phyloP scores from a whole-genome alignment of 2,113 vertebrate genomes.

The Dromaius novaehollandiae region DNA sequence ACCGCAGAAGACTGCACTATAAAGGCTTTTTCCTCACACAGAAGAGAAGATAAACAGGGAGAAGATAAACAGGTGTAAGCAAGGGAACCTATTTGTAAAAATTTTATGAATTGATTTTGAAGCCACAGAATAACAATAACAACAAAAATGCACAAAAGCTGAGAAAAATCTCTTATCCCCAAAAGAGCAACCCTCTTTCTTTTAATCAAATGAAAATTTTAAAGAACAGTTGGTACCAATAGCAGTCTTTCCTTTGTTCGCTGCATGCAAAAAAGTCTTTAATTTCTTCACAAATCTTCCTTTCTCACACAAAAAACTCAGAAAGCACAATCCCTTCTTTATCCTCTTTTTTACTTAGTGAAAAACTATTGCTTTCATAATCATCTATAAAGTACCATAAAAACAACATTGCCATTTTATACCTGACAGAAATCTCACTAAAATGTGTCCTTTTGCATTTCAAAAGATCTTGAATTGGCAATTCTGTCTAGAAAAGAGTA shows the following conservation, averaged over 20 bases:
- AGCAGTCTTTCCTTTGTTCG: background rate
- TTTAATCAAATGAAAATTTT: background rate
- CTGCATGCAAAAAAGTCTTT: background rate
- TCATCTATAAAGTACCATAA: background rate
- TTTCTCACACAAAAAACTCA: background rate
- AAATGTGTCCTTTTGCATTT: background rate
- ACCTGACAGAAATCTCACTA: background rate
- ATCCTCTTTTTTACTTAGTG: background rate
- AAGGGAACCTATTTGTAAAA: background rate
- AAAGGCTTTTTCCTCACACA: background rate
- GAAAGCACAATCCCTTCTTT: background rate
- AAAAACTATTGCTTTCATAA: background rate
- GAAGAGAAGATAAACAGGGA: background rate
- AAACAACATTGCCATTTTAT: background rate
- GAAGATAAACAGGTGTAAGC: background rate
- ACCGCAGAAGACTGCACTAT: too few species aligned
- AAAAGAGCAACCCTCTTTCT: background rate
- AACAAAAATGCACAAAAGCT: background rate
- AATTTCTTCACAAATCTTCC: background rate
- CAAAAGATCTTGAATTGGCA: background rate
- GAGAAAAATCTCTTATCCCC: background rate
- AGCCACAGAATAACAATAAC: background rate
- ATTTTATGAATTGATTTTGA: background rate
- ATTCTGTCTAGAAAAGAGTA: background rate
- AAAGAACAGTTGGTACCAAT: background rate